These are phyloP conservation scores for Penaeus vannamei DNA, from an alignment of 1,140 invertebrate species.

Conservation along the genomic window DNA sequence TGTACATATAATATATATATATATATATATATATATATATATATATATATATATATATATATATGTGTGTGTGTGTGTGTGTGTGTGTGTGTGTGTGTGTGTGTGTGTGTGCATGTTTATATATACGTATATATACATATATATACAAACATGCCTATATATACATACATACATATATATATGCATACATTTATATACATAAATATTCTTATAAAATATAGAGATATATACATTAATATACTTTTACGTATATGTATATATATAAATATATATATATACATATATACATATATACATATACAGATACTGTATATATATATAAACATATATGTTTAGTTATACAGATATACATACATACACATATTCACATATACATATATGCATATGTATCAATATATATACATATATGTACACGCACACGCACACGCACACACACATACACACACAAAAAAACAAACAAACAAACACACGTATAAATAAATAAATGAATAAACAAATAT, in stretches of 20 bases:
- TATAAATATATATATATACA: constrained; percentile 9
- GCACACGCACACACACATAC: not conserved
- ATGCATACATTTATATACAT: too few relatives aligned
- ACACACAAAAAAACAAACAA: not conserved
- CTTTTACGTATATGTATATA: not conserved
- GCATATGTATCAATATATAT: constrained; percentile 1
- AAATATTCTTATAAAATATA: not conserved
- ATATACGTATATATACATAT: too few relatives aligned
- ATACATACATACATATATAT: too few relatives aligned
- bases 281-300: constrained; percentile 17
- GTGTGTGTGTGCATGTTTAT: not conserved
- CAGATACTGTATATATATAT: not conserved
- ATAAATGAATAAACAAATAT: too few relatives aligned
- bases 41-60: not conserved
- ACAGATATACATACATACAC: not conserved
- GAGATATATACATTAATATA: not conserved
- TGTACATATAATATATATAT: not conserved
- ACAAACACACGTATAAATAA: too few relatives aligned
- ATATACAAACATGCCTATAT: too few relatives aligned
- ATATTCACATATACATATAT: constrained; percentile 1
- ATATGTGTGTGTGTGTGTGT: not conserved
- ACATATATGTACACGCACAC: not conserved
- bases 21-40: not conserved
- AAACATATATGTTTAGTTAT: not conserved
- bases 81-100: not conserved